phyloP scores from a whole-genome alignment of 2,888 invertebrate genomes.

The Leptinotarsa rubiginosa region DNA sequence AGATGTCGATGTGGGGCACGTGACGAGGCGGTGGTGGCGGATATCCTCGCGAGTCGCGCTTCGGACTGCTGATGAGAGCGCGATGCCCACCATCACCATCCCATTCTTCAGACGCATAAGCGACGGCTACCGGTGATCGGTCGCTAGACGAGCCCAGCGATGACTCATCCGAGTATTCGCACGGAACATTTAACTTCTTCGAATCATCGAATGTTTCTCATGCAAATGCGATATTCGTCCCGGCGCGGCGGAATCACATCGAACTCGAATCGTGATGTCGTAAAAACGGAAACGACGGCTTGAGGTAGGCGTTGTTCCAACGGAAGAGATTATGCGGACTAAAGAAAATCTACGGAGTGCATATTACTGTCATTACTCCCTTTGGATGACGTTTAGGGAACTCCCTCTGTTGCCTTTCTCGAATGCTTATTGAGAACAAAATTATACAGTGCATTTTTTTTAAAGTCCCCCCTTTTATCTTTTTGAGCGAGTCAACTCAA shows the following conservation, averaged over 20 bases:
- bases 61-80: conserved; percentile 59
- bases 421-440: too few relatives aligned
- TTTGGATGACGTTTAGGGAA: too few relatives aligned
- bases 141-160: neutral
- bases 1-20: conserved; percentile 25
- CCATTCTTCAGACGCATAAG: neutral
- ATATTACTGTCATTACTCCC: too few relatives aligned
- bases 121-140: neutral
- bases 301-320: too few relatives aligned
- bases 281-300: neutral
- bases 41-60: conserved; percentile 58
- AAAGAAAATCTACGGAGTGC: too few relatives aligned
- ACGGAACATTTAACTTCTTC: conserved; percentile 3
- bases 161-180: conserved; percentile 5
- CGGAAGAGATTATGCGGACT: too few relatives aligned
- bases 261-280: neutral
- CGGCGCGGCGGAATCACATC: neutral
- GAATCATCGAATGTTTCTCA: conserved; percentile 1
- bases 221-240: neutral
- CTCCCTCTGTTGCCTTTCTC: too few relatives aligned
- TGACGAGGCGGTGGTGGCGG: conserved; percentile 53
- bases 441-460: too few relatives aligned
- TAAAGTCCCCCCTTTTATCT: too few relatives aligned
- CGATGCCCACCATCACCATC: conserved; percentile 44
- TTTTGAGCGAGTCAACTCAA: too few relatives aligned